Evolutionary conservation across 1,140 invertebrate genomes (phyloP), one percentile per base, ranked within the genome.

Genomic region (Mycetomoellerius zeteki): DNA sequence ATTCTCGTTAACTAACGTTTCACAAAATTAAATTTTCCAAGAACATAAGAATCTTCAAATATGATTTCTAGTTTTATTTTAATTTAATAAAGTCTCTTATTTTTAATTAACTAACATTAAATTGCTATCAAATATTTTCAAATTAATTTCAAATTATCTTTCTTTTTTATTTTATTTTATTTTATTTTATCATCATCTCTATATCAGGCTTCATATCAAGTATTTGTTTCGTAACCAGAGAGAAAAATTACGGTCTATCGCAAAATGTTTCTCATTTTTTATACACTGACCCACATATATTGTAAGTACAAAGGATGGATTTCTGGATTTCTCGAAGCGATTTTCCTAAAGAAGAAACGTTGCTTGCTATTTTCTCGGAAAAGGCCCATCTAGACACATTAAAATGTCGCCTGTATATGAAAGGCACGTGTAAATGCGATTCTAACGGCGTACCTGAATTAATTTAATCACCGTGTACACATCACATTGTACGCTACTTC

Each of bases 301-400:
- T n/a, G 14, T 14, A 24, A 43, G n/a, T 84, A 73, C 80, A 37
- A 84, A 62, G n/a, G 80, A 75, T 84, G n/a, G 69, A 84, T 84
- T 84, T 37, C 43, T 84, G n/a, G 69, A 84, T 84, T 84, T 37
- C 43, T 62, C 12, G 4, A n/a, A 21, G 24, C 27, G 80, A 84
- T 60, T 84, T 84, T 84, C 80, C 80, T 84, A 84, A 84, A 84
- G n/a, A 75, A 84, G 80, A 73, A 84, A 75, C 54, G 27, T 16
- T 0, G 16, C 27, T 75, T 21, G 67, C 37, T 27, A 62, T 84
- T 75, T 84, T 84, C 67, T 82, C 19, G 54, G 67, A 82, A 73
- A 73, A 82, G 19, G 30, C 12, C 21, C 6, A 21, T 73, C 16
- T 0, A 33, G 33, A 30, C 24, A n/a, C 7, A 33, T 50, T 19